Conservation (phyloP, 2,797 vertebrate genomes). For the Zenarchopterus dispar region DNA sequence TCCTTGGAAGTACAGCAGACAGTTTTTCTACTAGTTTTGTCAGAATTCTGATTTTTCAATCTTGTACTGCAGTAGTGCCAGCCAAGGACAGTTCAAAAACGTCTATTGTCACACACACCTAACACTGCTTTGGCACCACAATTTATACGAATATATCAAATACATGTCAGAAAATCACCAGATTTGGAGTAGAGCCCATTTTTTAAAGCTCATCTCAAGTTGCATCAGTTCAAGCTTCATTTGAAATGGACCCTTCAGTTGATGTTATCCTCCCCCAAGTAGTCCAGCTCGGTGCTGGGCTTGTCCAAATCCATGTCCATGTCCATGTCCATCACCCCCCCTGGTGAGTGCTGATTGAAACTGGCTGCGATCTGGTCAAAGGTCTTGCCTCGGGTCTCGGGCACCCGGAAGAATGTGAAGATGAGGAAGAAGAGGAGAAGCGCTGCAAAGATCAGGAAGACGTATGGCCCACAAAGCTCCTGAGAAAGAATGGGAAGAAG, state of each 20-base stretch:
- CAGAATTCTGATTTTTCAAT: conserved; percentile 6
- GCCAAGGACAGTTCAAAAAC: conserved; percentile 30
- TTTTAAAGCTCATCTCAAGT: conserved; percentile 32
- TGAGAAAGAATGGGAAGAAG: conserved; percentile 32
- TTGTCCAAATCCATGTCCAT: conserved; percentile 78
- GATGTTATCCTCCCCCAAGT: conserved; percentile 80
- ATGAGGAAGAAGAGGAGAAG: conserved; percentile 88
- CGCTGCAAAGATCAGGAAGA: conserved; percentile 90
- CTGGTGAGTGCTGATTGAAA: conserved; percentile 77
- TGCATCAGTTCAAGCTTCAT: conserved; percentile 27
- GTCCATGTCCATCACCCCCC: conserved; percentile 84
- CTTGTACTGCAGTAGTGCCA: conserved; percentile 31
- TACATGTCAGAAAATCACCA: conserved; percentile 46
- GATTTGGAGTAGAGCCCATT: conserved; percentile 29
- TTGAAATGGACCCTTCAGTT: conserved; percentile 60
- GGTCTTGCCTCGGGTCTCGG: conserved; percentile 90
- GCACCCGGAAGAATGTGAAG: conserved; percentile 92
- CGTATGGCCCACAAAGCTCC: conserved; percentile 86
- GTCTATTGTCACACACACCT: conserved; percentile 29
- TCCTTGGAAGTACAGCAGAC: conserved; percentile 24
- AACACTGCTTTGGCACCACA: conserved; percentile 54
- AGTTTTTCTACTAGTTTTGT: not conserved
- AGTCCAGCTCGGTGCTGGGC: conserved; percentile 88
- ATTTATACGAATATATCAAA: conserved; percentile 42
- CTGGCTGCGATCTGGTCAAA: conserved; percentile 90